Base-by-base conservation (phyloP, 2,113 vertebrate genomes). In the Hipposideros armiger region DNA sequence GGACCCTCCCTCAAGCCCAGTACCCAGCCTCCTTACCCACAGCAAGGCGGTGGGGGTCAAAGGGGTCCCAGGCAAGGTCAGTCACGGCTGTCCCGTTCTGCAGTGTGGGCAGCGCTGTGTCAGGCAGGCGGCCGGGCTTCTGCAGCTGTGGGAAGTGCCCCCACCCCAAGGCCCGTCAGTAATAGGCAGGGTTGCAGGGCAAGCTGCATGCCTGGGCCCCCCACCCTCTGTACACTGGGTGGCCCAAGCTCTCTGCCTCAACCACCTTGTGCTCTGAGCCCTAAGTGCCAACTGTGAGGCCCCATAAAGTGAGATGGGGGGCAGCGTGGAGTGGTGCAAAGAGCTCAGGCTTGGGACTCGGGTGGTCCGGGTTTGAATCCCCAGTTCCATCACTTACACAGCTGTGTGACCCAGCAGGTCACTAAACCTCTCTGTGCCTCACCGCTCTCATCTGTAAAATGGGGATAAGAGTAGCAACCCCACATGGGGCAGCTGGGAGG, bases 61-160 rank as follows among this genome's bases (percentile, higher is more conserved):
- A 99, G 47, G 99, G 99, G 97, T 99, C 99, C 99, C 99, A 99
- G 70, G 96, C 98, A 81, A 99, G 98, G 97, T 99, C 99, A 0
- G 98, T 99, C 91, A 99, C 99, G 0, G 98, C 99, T 0, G 97
- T 95, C 0, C 99, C 97, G 0, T 99, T 99, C 98, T 99, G 99
- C 95, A 99, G 98, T 32, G 99, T 99, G 97, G 99, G 99, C 88
- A 99, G 2, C 0, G 98, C 96, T 0, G 95, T 64, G 85, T 99
- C 99, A 0, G 99, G 99, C 22, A 99, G 98, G 58, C 99, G 99
- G 60, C 99, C 99, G 0, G 99, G 98, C 94, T 99, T 99, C 92
- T 98, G 99, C 52, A 99, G 98, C 99, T 99, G 97, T 26, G 66
- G 60, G 81, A 97, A 82, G 81, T 62, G 32, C 15, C 82, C 74